Conservation (phyloP, 1,140 invertebrate genomes). For the Eubasilissa regina region DNA sequence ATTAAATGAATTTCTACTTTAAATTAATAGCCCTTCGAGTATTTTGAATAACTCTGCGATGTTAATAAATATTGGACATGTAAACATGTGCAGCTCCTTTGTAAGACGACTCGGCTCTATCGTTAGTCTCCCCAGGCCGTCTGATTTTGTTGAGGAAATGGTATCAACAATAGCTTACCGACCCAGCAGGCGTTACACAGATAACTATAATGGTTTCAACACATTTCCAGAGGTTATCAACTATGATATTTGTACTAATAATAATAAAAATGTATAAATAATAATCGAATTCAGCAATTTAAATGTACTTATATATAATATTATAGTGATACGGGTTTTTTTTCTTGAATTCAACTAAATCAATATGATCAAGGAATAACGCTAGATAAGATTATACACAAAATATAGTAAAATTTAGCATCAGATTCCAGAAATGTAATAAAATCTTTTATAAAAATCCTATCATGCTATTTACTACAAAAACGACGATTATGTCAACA, state of each 20-base stretch:
- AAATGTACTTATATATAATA: too few species aligned
- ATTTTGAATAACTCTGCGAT: not conserved
- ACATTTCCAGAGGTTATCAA: constrained; percentile 22
- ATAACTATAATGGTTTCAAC: constrained; percentile 49
- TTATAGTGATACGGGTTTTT: too few species aligned
- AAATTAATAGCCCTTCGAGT: constrained; percentile 23
- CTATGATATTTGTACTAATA: not conserved
- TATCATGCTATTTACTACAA: too few species aligned
- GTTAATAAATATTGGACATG: constrained; percentile 1
- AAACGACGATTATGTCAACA: too few species aligned
- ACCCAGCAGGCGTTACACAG: constrained; percentile 55
- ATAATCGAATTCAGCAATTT: too few species aligned
- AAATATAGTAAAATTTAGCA: too few species aligned
- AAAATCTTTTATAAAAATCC: too few species aligned
- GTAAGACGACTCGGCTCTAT: not conserved
- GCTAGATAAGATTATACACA: too few species aligned
- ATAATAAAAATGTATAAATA: too few species aligned
- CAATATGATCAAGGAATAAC: too few species aligned
- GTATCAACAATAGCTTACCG: constrained; percentile 56
- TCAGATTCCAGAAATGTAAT: too few species aligned
- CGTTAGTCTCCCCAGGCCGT: constrained; percentile 27
- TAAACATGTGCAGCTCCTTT: constrained; percentile 30
- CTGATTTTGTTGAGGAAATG: constrained; percentile 33
- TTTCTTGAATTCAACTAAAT: too few species aligned
- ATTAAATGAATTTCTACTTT: not conserved